These are phyloP conservation scores for Grallaria varia DNA, from an alignment of 2,113 vertebrate genomes.

Conservation along the genomic window DNA sequence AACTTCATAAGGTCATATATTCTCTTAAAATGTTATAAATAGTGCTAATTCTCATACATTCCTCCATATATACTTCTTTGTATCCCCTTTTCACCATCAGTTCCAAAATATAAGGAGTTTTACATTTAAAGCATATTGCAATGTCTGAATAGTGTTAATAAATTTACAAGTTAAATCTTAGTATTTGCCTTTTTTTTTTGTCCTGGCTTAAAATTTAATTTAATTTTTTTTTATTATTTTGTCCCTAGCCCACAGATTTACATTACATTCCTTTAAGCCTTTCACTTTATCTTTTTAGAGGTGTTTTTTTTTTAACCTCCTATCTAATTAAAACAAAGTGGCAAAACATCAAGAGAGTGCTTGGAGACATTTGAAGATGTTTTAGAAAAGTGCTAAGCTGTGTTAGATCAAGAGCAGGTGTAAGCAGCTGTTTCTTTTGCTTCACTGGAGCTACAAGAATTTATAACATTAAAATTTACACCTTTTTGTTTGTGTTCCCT, in stretches of 20 bases:
- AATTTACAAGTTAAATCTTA: background rate
- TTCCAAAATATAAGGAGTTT: too few species aligned
- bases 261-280: background rate
- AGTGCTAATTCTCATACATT: background rate
- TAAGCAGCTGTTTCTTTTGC: background rate
- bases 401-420: background rate
- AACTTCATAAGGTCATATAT: background rate
- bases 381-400: background rate
- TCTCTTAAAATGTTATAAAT: background rate
- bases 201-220: background rate
- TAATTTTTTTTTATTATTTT: background rate
- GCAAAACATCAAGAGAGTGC: background rate
- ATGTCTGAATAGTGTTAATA: background rate
- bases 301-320: accelerated
- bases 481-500: background rate
- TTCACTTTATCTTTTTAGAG: background rate
- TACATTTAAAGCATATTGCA: accelerated
- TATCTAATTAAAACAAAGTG: background rate
- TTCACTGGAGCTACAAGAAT: background rate
- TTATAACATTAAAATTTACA: background rate
- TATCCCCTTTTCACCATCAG: background rate
- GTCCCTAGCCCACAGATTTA: background rate
- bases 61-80: background rate
- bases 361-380: background rate
- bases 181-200: background rate